Evolutionary conservation across 2,113 vertebrate species (phyloP).

Genomic region (Rhinoderma darwinii): DNA sequence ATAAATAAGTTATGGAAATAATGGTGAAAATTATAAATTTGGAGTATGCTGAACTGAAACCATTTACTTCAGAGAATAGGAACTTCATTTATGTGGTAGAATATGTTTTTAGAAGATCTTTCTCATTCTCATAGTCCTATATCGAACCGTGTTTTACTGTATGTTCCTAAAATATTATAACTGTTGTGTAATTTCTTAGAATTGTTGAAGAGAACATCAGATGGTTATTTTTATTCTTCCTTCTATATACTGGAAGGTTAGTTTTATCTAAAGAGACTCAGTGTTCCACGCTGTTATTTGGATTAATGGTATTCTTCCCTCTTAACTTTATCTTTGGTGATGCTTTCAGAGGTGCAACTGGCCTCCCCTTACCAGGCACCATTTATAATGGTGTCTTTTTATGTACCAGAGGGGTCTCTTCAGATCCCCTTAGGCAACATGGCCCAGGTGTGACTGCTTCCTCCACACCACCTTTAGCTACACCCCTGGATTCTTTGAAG

Average conservation of each 20-base stretch:
- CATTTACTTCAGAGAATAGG: background rate
- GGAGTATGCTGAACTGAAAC: background rate
- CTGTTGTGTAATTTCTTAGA: background rate
- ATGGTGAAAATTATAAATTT: background rate
- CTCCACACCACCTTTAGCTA: background rate
- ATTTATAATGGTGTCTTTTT: no score
- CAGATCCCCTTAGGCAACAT: background rate
- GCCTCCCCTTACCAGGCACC: no score
- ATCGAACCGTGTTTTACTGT: background rate
- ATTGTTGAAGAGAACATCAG: background rate
- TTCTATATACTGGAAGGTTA: no score
- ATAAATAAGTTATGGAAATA: background rate
- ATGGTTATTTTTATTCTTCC: no score
- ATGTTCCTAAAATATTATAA: background rate
- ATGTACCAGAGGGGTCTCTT: no score
- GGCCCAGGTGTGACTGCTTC: background rate
- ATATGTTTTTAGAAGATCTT: background rate
- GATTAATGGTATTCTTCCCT: no score
- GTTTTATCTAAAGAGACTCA: no score
- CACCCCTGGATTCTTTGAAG: background rate
- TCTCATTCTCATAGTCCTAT: background rate
- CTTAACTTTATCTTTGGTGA: no score
- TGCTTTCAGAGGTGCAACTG: no score
- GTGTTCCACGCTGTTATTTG: no score
- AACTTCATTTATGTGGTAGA: background rate